These are phyloP conservation scores for Malurus splendens DNA, from an alignment of 2,797 vertebrate species.

Conservation along the genomic window DNA sequence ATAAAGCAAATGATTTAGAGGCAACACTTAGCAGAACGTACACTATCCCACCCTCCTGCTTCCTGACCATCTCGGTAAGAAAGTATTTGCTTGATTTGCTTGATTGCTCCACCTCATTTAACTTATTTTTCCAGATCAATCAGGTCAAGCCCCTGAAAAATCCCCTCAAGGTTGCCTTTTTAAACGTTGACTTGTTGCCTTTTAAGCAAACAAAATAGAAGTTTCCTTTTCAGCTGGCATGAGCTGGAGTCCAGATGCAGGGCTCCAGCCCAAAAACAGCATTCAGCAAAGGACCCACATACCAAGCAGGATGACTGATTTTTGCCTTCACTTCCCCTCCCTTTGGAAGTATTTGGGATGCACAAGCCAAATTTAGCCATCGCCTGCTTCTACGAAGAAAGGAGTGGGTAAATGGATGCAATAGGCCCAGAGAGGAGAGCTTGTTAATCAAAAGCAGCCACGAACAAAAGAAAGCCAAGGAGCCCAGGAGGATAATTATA, in stretches of 20 bases:
- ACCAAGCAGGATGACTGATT: conserved; percentile 49
- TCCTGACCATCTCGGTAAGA: conserved; percentile 51
- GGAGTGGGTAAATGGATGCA: conserved; percentile 24
- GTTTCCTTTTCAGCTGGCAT: conserved; percentile 62
- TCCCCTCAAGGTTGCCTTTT: conserved; percentile 54
- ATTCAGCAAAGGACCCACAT: conserved; percentile 53
- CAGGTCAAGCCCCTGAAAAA: conserved; percentile 53
- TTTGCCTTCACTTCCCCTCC: conserved; percentile 46
- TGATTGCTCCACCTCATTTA: conserved; percentile 63
- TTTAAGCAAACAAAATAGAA: conserved; percentile 64
- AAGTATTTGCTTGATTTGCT: conserved; percentile 45
- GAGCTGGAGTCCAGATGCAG: conserved; percentile 62
- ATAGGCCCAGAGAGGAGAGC: conserved; percentile 30
- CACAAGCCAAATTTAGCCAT: background rate
- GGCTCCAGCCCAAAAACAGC: conserved; percentile 61
- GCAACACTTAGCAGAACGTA: background rate
- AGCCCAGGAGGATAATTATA: conserved; percentile 55
- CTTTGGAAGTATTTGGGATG: conserved; percentile 46
- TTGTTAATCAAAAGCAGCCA: conserved; percentile 60
- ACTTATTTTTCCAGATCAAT: conserved; percentile 65
- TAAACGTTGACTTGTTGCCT: conserved; percentile 48
- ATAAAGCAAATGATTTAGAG: conserved; percentile 26
- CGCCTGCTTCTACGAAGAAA: conserved; percentile 17
- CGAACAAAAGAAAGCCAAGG: conserved; percentile 49
- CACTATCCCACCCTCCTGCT: conserved; percentile 30